Evolutionary conservation across 2,888 invertebrate genomes (phyloP).

Genomic region (Rhyacophila evoluta): DNA sequence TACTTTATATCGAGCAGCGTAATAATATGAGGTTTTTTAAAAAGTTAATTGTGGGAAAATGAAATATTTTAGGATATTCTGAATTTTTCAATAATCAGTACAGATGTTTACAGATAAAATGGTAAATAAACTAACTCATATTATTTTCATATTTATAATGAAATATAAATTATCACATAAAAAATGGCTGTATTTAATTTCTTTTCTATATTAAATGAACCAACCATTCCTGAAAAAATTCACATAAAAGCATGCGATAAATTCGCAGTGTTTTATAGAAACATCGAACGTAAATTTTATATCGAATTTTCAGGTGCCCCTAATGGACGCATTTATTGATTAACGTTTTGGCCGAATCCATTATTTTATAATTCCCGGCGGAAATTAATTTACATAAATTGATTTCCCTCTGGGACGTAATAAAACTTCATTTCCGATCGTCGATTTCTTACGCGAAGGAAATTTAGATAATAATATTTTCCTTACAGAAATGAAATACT

Average conservation of each 20-base stretch:
- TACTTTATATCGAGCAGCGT: too few species aligned
- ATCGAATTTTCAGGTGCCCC: not conserved
- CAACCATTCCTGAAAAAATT: not conserved
- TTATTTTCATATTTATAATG: too few species aligned
- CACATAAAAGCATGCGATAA: not conserved
- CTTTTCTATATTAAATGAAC: not conserved
- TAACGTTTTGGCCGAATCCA: conserved; percentile 3
- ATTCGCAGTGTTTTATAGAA: not conserved
- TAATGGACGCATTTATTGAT: conserved; percentile 13
- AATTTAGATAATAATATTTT: not conserved
- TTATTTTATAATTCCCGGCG: not conserved
- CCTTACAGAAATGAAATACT: not conserved
- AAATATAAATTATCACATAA: too few species aligned
- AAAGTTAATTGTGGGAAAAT: too few species aligned
- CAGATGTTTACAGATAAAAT: too few species aligned
- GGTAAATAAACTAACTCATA: too few species aligned
- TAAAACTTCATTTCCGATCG: conserved; percentile 8
- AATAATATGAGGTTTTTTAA: too few species aligned
- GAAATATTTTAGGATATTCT: too few species aligned
- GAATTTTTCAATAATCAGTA: too few species aligned
- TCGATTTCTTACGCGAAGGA: not conserved
- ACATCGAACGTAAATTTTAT: not conserved
- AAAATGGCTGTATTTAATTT: too few species aligned
- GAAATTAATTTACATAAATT: conserved; percentile 24
- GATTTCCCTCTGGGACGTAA: not conserved